Percentiles rank a stretch among this genome's conserved stretches.
These are phyloP conservation scores for Sebastes hubbsi DNA, from an alignment of 2,797 vertebrate genomes.

Conservation along the genomic window DNA sequence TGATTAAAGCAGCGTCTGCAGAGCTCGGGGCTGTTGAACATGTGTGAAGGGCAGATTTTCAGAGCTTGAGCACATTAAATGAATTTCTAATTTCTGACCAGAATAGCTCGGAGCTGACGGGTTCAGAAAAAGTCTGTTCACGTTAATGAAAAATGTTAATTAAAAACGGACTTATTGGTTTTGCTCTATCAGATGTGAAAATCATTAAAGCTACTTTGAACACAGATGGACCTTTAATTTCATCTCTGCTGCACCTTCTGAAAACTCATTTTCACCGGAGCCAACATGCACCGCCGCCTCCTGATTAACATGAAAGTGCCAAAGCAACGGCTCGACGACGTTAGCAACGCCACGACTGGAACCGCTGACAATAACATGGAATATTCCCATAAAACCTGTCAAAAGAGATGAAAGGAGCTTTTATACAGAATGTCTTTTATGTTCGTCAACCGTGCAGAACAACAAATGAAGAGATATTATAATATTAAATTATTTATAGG, in stretches of 20 bases:
- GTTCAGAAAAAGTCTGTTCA: not conserved
- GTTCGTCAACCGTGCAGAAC: not conserved
- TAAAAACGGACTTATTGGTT: conserved; percentile 35
- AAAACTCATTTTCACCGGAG: not conserved
- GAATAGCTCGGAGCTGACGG: not conserved
- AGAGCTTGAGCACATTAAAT: not conserved
- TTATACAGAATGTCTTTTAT: not conserved
- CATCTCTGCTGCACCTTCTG: not conserved
- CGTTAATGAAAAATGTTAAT: conserved; percentile 41
- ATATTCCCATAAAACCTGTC: not conserved
- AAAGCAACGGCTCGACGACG: not conserved
- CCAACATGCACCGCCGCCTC: not conserved
- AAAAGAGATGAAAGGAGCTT: not conserved
- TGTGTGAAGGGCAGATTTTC: not conserved
- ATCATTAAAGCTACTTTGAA: conserved; percentile 32
- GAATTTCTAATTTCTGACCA: not conserved
- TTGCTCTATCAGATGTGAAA: conserved; percentile 36
- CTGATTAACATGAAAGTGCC: not conserved
- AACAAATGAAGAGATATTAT: too few species aligned
- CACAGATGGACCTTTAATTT: conserved; percentile 26
- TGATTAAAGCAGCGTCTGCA: not conserved
- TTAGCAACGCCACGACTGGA: not conserved
- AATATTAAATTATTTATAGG: too few species aligned
- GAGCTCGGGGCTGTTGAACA: not conserved
- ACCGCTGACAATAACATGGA: not conserved